Evolutionary conservation across 1,140 invertebrate species (phyloP).

Genomic region (Tetragnatha versicolor): DNA sequence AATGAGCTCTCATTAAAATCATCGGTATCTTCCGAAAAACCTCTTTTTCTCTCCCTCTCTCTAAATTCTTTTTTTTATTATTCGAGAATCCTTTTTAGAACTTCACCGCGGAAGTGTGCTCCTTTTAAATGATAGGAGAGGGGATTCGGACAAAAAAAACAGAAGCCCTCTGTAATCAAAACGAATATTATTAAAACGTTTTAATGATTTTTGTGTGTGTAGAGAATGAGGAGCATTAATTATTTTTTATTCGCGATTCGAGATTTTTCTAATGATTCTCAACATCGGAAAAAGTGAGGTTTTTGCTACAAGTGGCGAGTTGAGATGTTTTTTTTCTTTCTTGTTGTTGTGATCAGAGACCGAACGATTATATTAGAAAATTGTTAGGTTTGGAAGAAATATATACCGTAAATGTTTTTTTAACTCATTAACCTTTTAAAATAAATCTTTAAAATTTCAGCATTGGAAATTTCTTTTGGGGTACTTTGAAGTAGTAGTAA

Average conservation of each 20-base stretch:
- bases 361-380: too few species aligned
- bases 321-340: too few species aligned
- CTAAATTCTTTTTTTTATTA: not conserved
- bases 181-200: not conserved
- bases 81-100: not conserved
- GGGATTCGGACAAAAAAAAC: not conserved
- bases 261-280: too few species aligned
- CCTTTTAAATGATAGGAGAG: conserved; percentile 10
- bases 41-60: not conserved
- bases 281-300: too few species aligned
- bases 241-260: not conserved
- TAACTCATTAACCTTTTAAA: too few species aligned
- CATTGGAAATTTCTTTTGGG: too few species aligned
- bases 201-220: conserved; percentile 9
- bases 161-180: not conserved
- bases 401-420: too few species aligned
- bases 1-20: conserved; percentile 47
- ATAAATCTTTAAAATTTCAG: too few species aligned
- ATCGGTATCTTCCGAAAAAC: not conserved
- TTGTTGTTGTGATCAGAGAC: too few species aligned
- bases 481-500: too few species aligned
- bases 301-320: too few species aligned
- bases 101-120: conserved; percentile 25
- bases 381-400: too few species aligned
- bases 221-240: not conserved